Percentiles rank a stretch among this genome's conserved stretches.
Evolutionary conservation across 2,113 vertebrate species (phyloP).

Genomic region (Anser cygnoides): DNA sequence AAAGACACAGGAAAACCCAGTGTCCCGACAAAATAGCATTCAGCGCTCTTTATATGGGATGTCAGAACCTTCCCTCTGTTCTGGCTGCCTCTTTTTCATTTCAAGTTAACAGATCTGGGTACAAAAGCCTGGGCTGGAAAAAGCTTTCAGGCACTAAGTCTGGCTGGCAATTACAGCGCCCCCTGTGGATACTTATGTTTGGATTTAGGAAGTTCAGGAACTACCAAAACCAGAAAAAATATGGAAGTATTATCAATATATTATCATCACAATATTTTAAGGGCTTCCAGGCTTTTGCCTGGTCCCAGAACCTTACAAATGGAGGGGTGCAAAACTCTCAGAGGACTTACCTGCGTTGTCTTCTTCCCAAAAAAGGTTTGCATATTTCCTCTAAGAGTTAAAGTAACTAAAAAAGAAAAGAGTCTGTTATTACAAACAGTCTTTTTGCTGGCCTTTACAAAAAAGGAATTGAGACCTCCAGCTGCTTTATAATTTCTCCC

Average conservation of each 20-base stretch:
- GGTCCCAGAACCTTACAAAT: background rate
- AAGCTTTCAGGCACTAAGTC: background rate
- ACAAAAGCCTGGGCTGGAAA: background rate
- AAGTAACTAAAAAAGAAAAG: background rate
- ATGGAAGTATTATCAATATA: background rate
- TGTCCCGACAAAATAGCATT: background rate
- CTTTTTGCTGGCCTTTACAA: background rate
- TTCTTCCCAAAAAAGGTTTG: background rate
- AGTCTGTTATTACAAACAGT: rapidly evolving
- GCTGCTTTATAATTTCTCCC: rapidly evolving
- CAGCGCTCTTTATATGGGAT: background rate
- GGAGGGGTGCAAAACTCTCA: background rate
- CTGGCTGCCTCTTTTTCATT: background rate
- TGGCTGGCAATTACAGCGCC: background rate
- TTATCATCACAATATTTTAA: background rate
- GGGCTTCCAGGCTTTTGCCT: background rate
- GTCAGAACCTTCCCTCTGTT: background rate
- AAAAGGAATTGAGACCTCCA: rapidly evolving
- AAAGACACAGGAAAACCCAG: background rate
- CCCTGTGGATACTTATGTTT: background rate
- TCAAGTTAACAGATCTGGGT: background rate
- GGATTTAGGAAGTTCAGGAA: background rate
- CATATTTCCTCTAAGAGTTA: background rate
- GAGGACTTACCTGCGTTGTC: background rate
- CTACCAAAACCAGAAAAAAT: background rate